Base-by-base conservation (phyloP, 2,888 invertebrate species). In the Nomada ruficornis region DNA sequence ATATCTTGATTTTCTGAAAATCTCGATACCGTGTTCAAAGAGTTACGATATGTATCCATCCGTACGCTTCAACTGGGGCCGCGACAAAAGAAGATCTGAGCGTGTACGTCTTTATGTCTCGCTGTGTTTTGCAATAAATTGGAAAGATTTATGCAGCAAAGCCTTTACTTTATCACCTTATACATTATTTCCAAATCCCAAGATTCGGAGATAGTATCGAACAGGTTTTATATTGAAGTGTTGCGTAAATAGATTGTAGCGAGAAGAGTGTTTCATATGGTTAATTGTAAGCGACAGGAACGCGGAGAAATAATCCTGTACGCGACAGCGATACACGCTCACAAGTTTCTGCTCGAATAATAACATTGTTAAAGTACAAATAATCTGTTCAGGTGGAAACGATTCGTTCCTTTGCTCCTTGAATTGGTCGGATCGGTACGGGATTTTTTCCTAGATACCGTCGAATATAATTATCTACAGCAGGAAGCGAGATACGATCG, bases 401-500 rank as follows among this genome's bases (percentile, higher is more conserved):
- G 59, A 60, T 70, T 68, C 62, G 63, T 70, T 74, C 55, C 71
- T 74, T 42, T 59, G 47, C 26, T 77, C 18, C 70, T 72, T 67
- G 18, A 71, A 69, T 67, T 73, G 62, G 72, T 83, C 75, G 74
- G 64, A 76, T 77, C 83, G 60, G 74, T 76, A 76, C 54, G 65
- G 52, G 20, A 23, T 80, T 73, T 78, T 83, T 78, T 79, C 42
- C 64, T 26, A 80, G 80, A 83, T 82, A 82, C 71, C 84, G 86
- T 88, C 89, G 73, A 84, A 88, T 67, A 84, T 77, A 85, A 84
- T 89, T 87, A 89, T 90, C 88, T 88, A 77, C 72, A 79, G 79
- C 84, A 89, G 92, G 92, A 92, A 91, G 83, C 82, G 79, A 87
- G 92, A 92, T 92, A 91, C 84, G 80, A 92, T 92, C 92, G 81